Percentiles rank a stretch among this genome's conserved stretches.
Evolutionary conservation across 2,888 invertebrate genomes (phyloP).

Genomic region (Apamea monoglypha): DNA sequence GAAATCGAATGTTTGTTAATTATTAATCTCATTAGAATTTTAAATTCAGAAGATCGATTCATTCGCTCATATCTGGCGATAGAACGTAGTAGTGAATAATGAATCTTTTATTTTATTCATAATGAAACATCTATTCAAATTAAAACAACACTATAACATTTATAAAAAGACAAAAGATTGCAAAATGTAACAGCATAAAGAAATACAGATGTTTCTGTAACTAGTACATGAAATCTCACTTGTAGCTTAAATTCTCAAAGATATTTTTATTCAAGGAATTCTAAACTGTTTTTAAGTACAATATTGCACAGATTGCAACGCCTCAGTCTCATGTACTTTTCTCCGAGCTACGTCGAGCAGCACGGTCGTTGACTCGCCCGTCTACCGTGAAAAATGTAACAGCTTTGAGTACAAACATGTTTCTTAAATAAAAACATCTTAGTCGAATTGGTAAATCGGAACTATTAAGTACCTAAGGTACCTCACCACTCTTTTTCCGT

Average conservation of each 20-base stretch:
- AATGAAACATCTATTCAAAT: neutral
- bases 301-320: constrained; percentile 21
- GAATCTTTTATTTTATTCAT: neutral
- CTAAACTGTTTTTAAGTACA: constrained; percentile 11
- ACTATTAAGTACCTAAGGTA: neutral
- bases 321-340: constrained; percentile 37
- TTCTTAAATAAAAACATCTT: constrained; percentile 16
- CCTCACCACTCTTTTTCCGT: neutral
- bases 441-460: neutral
- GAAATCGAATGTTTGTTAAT: neutral
- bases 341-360: constrained; percentile 31
- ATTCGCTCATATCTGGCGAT: neutral
- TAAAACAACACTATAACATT: neutral
- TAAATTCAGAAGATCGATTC: constrained; percentile 11
- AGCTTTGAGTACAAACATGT: constrained; percentile 32
- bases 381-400: constrained; percentile 73
- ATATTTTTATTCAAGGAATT: neutral
- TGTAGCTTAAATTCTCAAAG: neutral
- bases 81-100: neutral
- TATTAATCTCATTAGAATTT: constrained; percentile 25
- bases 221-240: neutral
- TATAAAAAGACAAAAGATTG: neutral
- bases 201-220: neutral
- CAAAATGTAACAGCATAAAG: neutral
- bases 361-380: constrained; percentile 76